phyloP scores from a whole-genome alignment of 1,140 invertebrate species.

The Nephila pilipes region DNA sequence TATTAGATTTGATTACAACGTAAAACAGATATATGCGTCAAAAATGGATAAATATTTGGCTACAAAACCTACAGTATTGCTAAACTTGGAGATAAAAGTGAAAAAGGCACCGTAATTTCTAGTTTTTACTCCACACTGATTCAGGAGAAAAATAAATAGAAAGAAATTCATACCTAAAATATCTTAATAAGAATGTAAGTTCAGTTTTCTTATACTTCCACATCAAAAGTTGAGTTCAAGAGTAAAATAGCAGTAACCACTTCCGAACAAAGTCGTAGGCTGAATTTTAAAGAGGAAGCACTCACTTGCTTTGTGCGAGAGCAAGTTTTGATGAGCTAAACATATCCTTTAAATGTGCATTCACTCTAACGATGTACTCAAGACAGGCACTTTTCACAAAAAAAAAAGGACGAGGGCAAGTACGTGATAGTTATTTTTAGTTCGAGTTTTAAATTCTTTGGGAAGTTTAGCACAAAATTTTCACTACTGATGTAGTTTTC shows the following conservation, averaged over 20 bases:
- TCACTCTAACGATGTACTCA: neutral
- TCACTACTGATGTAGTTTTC: neutral
- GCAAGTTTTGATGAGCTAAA: neutral
- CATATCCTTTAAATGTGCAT: neutral
- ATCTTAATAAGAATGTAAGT: neutral
- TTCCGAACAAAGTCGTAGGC: neutral
- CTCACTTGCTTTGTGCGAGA: neutral
- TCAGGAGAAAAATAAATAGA: too few relatives aligned
- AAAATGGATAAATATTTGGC: too few relatives aligned
- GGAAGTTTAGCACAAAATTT: neutral
- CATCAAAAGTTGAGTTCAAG: neutral
- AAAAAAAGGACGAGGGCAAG: neutral
- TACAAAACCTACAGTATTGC: too few relatives aligned
- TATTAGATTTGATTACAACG: too few relatives aligned
- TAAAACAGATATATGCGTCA: too few relatives aligned
- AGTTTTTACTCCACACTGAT: too few relatives aligned
- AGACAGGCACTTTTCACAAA: neutral
- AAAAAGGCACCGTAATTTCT: too few relatives aligned
- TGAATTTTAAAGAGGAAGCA: slow-evolving; percentile 1
- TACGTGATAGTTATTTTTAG: neutral
- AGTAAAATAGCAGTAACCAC: neutral
- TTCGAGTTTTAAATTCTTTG: neutral
- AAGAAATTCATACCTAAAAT: neutral
- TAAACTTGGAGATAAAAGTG: too few relatives aligned
- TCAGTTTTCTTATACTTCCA: neutral